Percentiles rank a stretch among this genome's conserved stretches.
Evolutionary conservation across 2,797 vertebrate genomes (phyloP).

Genomic region (Apogon talboti): DNA sequence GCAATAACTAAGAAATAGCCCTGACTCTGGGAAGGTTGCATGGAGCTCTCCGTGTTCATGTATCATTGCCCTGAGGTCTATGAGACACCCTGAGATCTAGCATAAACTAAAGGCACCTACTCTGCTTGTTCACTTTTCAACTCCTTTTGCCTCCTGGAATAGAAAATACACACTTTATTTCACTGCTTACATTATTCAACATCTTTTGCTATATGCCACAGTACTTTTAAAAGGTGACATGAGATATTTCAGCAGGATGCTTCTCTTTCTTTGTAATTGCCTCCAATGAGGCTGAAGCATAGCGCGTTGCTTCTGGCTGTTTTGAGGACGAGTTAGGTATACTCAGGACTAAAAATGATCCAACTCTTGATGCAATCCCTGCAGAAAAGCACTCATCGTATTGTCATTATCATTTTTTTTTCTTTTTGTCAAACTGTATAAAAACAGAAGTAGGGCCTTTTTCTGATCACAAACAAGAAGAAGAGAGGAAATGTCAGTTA

Average conservation of each 20-base stretch:
- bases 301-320: conserved; percentile 31
- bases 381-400: conserved; percentile 22
- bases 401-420: conserved; percentile 33
- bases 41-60: conserved; percentile 10
- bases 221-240: conserved; percentile 18
- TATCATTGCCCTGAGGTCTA: conserved; percentile 54
- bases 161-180: conserved; percentile 23
- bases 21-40: conserved; percentile 35
- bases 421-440: conserved; percentile 35
- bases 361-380: conserved; percentile 26
- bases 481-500: not conserved
- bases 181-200: conserved; percentile 31
- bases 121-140: conserved; percentile 16
- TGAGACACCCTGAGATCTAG: conserved; percentile 44
- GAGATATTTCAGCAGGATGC: conserved; percentile 16
- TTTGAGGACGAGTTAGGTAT: conserved; percentile 20
- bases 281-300: conserved; percentile 45
- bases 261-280: conserved; percentile 33
- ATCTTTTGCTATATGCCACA: not conserved
- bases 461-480: conserved; percentile 21
- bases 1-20: conserved; percentile 67
- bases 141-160: conserved; percentile 29
- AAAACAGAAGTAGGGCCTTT: conserved; percentile 30
- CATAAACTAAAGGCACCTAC: conserved; percentile 32
- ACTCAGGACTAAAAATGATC: conserved; percentile 36